Percentiles rank a stretch among this genome's conserved stretches.
Evolutionary conservation across 2,888 invertebrate genomes (phyloP).

Genomic region (Cepaea hortensis): DNA sequence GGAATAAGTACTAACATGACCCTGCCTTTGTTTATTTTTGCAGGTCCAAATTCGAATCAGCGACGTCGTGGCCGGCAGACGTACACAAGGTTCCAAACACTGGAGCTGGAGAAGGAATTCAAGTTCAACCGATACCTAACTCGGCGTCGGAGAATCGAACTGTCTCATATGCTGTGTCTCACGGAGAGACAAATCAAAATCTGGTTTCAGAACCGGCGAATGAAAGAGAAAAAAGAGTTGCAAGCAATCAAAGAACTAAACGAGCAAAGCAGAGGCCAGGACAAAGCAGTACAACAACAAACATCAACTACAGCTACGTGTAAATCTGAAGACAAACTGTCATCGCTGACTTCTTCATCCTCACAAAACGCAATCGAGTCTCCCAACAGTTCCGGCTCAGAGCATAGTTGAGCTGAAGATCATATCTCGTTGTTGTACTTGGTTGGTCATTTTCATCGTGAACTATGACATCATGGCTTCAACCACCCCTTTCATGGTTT

Average conservation of each 20-base stretch:
- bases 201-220: constrained; percentile 90
- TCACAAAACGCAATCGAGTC: constrained; percentile 28
- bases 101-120: constrained; percentile 98
- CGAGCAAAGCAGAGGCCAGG: constrained; percentile 81
- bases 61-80: constrained; percentile 97
- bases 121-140: constrained; percentile 99
- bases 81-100: constrained; percentile 96
- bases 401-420: constrained; percentile 42
- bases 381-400: constrained; percentile 43
- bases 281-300: constrained; percentile 34
- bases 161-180: constrained; percentile 96
- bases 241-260: constrained; percentile 98
- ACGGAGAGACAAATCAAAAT: constrained; percentile 87
- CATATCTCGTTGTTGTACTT: too few species aligned
- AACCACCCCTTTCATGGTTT: too few species aligned
- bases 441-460: too few species aligned
- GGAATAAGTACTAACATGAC: not conserved
- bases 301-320: not conserved
- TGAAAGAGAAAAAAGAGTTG: constrained; percentile 99
- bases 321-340: constrained; percentile 18
- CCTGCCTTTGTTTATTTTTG: constrained; percentile 27
- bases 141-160: constrained; percentile 96
- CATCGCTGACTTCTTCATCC: constrained; percentile 7
- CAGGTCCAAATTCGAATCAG: constrained; percentile 96
- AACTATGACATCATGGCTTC: too few species aligned